Evolutionary conservation across 2,888 invertebrate species (phyloP).

Genomic region (Euplexia lucipara): DNA sequence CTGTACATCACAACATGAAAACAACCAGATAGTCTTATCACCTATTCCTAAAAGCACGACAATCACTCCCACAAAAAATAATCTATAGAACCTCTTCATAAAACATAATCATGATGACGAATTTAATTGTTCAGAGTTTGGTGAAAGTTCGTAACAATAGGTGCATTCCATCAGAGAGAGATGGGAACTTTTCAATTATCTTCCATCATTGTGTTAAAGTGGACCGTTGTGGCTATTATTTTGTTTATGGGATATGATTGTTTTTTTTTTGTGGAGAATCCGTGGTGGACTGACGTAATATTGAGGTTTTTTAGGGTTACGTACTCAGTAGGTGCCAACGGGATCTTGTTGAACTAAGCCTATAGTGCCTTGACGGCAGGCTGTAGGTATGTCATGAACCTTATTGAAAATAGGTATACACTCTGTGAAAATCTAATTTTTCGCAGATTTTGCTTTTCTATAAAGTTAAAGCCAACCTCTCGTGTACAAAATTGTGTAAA

Average conservation of each 20-base stretch:
- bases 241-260: constrained; percentile 54
- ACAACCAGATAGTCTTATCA: constrained; percentile 1
- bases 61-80: constrained; percentile 25
- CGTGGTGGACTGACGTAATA: constrained; percentile 31
- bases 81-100: constrained; percentile 39
- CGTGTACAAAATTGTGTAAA: no score
- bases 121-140: constrained; percentile 63
- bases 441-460: no score
- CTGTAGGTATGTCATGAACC: no score
- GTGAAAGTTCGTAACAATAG: constrained; percentile 66
- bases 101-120: constrained; percentile 61
- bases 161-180: constrained; percentile 53
- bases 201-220: constrained; percentile 64
- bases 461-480: no score
- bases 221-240: constrained; percentile 57
- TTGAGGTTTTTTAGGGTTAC: constrained; percentile 29
- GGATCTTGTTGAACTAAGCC: no score
- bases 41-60: constrained; percentile 18
- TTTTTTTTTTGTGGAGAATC: constrained; percentile 40
- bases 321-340: no score
- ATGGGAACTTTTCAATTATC: constrained; percentile 66
- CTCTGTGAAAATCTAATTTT: no score
- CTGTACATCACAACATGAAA: background rate
- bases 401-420: no score
- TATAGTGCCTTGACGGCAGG: no score